Conservation (phyloP, 2,888 invertebrate genomes). For the Dendrolimus houi region DNA sequence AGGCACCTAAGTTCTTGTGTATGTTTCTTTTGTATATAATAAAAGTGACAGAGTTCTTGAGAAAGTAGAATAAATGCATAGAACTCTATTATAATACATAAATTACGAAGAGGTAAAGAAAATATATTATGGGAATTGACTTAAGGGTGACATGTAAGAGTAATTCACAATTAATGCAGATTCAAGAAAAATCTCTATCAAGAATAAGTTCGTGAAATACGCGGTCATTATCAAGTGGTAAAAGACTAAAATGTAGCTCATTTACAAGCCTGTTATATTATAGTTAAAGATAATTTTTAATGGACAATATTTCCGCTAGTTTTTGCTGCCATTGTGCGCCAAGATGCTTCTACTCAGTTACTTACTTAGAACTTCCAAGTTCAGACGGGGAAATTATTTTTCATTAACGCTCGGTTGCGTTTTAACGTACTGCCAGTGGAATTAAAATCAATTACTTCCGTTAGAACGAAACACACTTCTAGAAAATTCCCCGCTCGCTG, state of each 20-base stretch:
- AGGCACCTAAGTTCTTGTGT: no score
- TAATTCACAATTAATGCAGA: no score
- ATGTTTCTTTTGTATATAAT: no score
- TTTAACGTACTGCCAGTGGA: conserved; percentile 47
- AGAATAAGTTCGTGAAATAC: no score
- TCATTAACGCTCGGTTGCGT: conserved; percentile 58
- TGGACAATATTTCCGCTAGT: conserved; percentile 38
- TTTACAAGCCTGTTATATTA: conserved; percentile 22
- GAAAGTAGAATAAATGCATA: no score
- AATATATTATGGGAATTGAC: no score
- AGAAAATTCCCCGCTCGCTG: conserved; percentile 24
- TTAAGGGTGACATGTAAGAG: no score
- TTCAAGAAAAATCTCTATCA: no score
- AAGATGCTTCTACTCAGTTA: conserved; percentile 23
- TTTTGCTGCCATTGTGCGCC: conserved; percentile 15
- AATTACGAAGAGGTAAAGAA: no score
- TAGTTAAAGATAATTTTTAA: conserved; percentile 32
- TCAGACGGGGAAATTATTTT: conserved; percentile 61
- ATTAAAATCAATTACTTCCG: conserved; percentile 66
- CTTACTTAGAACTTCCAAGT: conserved; percentile 32
- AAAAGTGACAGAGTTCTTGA: no score
- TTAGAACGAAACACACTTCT: conserved; percentile 48
- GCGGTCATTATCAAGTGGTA: conserved; percentile 10
- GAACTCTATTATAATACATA: no score
- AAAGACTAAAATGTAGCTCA: conserved; percentile 15